A percentile compares a stretch with the other conserved stretches of the same genome.
Evolutionary conservation across 2,888 invertebrate species (phyloP).

Genomic region (Ophraella communa): DNA sequence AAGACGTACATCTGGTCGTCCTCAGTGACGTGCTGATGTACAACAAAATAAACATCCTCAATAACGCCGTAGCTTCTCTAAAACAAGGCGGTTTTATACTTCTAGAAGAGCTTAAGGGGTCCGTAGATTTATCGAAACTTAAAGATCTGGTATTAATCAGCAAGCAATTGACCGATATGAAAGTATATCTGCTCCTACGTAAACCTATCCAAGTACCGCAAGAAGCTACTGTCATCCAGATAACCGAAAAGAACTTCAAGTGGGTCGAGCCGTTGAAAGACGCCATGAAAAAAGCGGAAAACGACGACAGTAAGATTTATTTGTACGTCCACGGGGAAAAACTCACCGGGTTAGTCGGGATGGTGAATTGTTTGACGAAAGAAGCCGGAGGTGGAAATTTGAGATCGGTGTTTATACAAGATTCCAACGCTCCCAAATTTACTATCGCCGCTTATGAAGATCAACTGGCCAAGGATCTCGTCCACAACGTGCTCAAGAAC

Average conservation of each 20-base stretch:
- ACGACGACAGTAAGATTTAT: constrained; percentile 68
- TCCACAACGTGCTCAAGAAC: constrained; percentile 83
- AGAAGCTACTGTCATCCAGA: constrained; percentile 65
- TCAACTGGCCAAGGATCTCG: constrained; percentile 77
- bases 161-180: constrained; percentile 69
- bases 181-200: constrained; percentile 73
- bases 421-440: constrained; percentile 68
- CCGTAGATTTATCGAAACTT: constrained; percentile 55
- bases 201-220: constrained; percentile 59
- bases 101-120: constrained; percentile 71
- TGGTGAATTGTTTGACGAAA: constrained; percentile 87
- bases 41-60: constrained; percentile 62
- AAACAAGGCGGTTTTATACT: constrained; percentile 75
- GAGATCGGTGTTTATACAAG: constrained; percentile 75
- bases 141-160: constrained; percentile 65
- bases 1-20: constrained; percentile 73
- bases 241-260: constrained; percentile 72
- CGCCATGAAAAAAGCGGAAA: constrained; percentile 71
- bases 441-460: constrained; percentile 65
- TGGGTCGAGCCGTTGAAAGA: constrained; percentile 86
- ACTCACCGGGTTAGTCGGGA: constrained; percentile 81
- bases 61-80: constrained; percentile 68
- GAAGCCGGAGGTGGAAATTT: constrained; percentile 85
- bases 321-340: constrained; percentile 74
- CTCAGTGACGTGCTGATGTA: constrained; percentile 71